These are phyloP conservation scores for Rissa tridactyla DNA, from an alignment of 2,113 vertebrate genomes.

Conservation along the genomic window DNA sequence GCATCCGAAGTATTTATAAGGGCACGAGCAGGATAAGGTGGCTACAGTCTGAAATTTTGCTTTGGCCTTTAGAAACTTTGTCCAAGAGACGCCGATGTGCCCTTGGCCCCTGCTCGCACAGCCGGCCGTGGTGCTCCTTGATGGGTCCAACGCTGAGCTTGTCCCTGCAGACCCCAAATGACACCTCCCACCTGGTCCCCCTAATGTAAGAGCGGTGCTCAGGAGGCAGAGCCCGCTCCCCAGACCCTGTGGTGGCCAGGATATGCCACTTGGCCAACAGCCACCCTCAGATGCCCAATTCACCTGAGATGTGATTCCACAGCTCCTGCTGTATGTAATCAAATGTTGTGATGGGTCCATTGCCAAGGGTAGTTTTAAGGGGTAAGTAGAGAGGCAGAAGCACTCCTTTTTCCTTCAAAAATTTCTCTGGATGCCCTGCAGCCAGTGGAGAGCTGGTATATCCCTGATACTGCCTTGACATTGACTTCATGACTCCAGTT, in stretches of 20 bases:
- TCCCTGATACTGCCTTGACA: neutral
- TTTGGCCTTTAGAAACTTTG: neutral
- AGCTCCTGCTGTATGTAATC: neutral
- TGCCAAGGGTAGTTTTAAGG: neutral
- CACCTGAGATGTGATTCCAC: neutral
- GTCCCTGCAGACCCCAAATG: neutral
- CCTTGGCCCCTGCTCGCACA: neutral
- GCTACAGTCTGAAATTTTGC: neutral
- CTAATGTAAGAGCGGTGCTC: neutral
- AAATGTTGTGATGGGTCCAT: neutral
- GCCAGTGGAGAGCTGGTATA: neutral
- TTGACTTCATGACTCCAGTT: neutral
- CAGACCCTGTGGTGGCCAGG: rapidly evolving
- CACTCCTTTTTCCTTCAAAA: neutral
- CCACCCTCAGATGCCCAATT: neutral
- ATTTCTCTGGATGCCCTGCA: neutral
- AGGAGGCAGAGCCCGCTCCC: neutral
- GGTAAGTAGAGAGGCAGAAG: neutral
- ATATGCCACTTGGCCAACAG: neutral
- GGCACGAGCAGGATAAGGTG: neutral
- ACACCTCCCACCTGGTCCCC: neutral
- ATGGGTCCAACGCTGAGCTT: neutral
- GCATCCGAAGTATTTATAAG: rapidly evolving
- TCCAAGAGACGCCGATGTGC: rapidly evolving
- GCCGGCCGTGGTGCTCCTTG: neutral